These are phyloP conservation scores for Macquaria australasica DNA, from an alignment of 2,113 vertebrate genomes.

Conservation along the genomic window DNA sequence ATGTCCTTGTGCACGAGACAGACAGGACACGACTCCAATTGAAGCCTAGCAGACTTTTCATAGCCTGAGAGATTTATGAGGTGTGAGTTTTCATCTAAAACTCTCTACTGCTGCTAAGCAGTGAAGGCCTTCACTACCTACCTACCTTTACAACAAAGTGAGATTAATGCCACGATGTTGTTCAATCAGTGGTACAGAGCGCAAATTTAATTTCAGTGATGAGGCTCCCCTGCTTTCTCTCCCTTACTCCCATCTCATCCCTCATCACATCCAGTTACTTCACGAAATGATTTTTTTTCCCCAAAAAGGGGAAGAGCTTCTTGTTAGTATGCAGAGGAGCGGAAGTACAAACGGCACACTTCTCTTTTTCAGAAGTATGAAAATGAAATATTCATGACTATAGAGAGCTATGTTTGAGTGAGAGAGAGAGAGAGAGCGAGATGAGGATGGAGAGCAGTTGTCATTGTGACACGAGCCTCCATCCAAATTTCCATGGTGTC, in stretches of 20 bases:
- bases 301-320: slow-evolving; percentile 51
- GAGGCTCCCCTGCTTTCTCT: slow-evolving; percentile 32
- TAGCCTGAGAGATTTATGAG: slow-evolving; percentile 34
- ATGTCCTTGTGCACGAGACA: slow-evolving; percentile 27
- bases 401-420: slow-evolving; percentile 61
- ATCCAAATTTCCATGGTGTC: slow-evolving; percentile 24
- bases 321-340: slow-evolving; percentile 78
- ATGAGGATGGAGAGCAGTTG: slow-evolving; percentile 38
- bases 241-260: slow-evolving; percentile 58
- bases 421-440: slow-evolving; percentile 13
- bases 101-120: slow-evolving; percentile 1
- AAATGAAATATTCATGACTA: slow-evolving; percentile 82
- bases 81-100: slow-evolving; percentile 45
- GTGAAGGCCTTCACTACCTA: slow-evolving; percentile 26
- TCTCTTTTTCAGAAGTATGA: slow-evolving; percentile 72
- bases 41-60: slow-evolving; percentile 21
- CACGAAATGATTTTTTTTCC: slow-evolving; percentile 44
- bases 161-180: slow-evolving; percentile 52
- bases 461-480: slow-evolving; percentile 46
- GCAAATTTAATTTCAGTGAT: slow-evolving; percentile 63
- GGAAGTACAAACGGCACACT: slow-evolving; percentile 70
- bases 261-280: slow-evolving; percentile 70
- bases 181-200: slow-evolving; percentile 39
- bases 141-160: slow-evolving; percentile 42
- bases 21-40: slow-evolving; percentile 35